Evolutionary conservation across 2,797 vertebrate species (phyloP), one percentile per base, ranked within the genome.

Genomic region (Coracias cyanogaster): DNA sequence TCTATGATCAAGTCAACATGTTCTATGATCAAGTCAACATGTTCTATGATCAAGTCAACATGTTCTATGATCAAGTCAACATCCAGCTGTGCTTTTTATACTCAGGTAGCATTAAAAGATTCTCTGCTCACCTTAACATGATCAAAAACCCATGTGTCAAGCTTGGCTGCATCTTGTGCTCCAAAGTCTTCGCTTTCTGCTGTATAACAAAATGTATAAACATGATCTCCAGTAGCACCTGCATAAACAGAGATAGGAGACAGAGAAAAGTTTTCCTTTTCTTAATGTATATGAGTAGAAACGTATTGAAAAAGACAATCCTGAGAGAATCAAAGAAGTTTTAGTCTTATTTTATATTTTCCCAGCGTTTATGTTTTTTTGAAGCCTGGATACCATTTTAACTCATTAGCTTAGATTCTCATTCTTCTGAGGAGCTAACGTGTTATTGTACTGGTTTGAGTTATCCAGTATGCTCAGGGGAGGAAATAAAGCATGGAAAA

Each of bases 131-230:
- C 99, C 98, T 99, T 99, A 89, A 99, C 98, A 95, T 98, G 98
- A 89, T 98, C 98, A 97, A 99, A 99, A 93, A 99, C 99, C 99
- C 99, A 99, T 2, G 90, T 98, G 91, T 99, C 99, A 74, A 99
- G 98, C 82, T 98, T 98, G 46, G 99, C 98, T 61, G 99, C 99
- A 96, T 99, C 99, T 33, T 98, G 95, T 55, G 99, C 98, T 91
- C 99, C 99, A 79, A 99, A 99, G 95, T 99, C 99, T 95, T 99
- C 99, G 70, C 97, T 98, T 89, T 97, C 94, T 52, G 99, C 98
- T 9, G 98, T 95, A 54, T 99, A 99, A 85, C 98, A 99, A 84
- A 99, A 96, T 9, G 98, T 98, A 93, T 99, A 98, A 84, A 99
- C 98, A 19, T 99, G 99, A 94, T 99, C 98, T 92, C 99, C 99